Evolutionary conservation across 2,888 invertebrate species (phyloP).

Genomic region (Lathronympha strigana): DNA sequence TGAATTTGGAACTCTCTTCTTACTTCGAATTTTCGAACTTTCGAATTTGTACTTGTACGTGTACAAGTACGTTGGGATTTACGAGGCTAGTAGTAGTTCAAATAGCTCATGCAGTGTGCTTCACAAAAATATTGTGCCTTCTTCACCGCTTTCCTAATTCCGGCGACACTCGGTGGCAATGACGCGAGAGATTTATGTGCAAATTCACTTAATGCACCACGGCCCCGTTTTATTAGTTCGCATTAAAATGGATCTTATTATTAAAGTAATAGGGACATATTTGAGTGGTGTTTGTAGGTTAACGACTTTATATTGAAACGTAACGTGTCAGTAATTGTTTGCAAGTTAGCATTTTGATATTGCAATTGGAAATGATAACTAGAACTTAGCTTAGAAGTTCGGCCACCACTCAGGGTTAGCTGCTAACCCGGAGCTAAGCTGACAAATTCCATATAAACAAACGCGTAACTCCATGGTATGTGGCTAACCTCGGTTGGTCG

Average conservation of each 20-base stretch:
- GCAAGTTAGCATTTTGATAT: neutral
- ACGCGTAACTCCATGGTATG: too few relatives aligned
- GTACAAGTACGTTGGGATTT: too few relatives aligned
- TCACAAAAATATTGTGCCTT: neutral
- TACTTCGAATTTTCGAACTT: too few relatives aligned
- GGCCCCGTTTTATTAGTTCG: slow-evolving; percentile 53
- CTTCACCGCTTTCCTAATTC: slow-evolving; percentile 28
- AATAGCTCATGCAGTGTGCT: too few relatives aligned
- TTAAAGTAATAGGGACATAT: slow-evolving; percentile 28
- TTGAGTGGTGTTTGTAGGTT: neutral
- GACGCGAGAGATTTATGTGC: slow-evolving; percentile 66
- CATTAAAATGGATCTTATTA: slow-evolving; percentile 34
- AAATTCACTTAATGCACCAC: slow-evolving; percentile 66
- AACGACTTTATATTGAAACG: slow-evolving; percentile 19
- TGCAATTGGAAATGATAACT: neutral
- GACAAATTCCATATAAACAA: too few relatives aligned
- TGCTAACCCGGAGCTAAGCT: too few relatives aligned
- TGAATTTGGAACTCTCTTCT: too few relatives aligned
- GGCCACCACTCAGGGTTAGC: too few relatives aligned
- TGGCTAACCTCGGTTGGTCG: too few relatives aligned
- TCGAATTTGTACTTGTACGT: too few relatives aligned
- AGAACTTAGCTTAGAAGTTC: too few relatives aligned
- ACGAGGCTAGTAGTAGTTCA: too few relatives aligned
- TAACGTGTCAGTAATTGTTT: neutral
- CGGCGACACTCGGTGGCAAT: slow-evolving; percentile 47